Conservation (phyloP, 2,113 vertebrate species). For the Abramis brama region DNA sequence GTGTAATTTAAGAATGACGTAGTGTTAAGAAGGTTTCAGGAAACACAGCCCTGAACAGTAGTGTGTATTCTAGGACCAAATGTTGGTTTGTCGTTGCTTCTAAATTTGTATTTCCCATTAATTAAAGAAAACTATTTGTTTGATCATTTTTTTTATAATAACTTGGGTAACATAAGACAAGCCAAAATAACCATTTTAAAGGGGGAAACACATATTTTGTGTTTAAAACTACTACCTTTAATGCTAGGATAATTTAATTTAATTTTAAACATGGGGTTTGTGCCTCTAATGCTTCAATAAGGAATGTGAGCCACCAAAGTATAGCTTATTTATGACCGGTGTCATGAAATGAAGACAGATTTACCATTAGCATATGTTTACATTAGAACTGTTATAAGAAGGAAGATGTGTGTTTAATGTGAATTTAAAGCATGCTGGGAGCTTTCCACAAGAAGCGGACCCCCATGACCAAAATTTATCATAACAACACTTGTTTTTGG, state of each 20-base stretch:
- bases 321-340: too few relatives aligned
- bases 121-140: background rate
- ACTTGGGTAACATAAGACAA: background rate
- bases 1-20: too few relatives aligned
- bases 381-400: background rate
- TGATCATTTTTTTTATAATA: background rate
- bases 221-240: too few relatives aligned
- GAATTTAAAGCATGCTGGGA: background rate
- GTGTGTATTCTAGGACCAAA: background rate
- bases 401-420: background rate
- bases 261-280: too few relatives aligned
- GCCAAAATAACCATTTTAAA: too few relatives aligned
- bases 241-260: too few relatives aligned
- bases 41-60: background rate
- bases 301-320: too few relatives aligned
- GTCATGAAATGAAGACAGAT: too few relatives aligned
- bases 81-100: background rate
- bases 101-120: background rate
- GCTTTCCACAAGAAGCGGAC: background rate
- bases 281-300: too few relatives aligned
- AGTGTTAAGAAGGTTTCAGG: too few relatives aligned
- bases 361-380: background rate
- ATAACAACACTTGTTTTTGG: background rate
- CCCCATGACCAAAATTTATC: background rate
- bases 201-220: too few relatives aligned